Conservation (phyloP, 2,888 invertebrate genomes). For the Coleophora flavipennella region DNA sequence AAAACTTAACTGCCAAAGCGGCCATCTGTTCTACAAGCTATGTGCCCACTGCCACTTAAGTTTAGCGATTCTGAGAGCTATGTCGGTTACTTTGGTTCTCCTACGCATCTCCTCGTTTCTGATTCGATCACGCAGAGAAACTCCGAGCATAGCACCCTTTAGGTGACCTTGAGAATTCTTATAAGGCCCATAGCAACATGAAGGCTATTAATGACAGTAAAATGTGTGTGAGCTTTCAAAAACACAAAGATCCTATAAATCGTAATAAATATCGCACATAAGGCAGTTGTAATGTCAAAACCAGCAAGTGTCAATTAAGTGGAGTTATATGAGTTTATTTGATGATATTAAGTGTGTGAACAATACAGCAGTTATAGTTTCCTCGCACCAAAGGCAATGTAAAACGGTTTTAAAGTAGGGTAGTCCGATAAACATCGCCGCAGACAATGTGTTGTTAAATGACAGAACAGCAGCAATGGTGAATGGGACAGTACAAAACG, state of each 20-base stretch:
- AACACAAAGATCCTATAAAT: constrained; percentile 5
- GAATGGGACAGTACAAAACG: background rate
- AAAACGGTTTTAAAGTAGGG: constrained; percentile 29
- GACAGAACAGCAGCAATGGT: constrained; percentile 1
- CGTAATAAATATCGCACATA: constrained; percentile 7
- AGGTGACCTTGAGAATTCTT: too few relatives aligned
- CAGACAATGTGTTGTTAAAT: constrained; percentile 23
- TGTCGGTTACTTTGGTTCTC: too few relatives aligned
- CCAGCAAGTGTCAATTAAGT: constrained; percentile 35
- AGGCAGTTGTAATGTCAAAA: constrained; percentile 5
- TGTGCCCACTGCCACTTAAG: too few relatives aligned
- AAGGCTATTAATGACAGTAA: constrained; percentile 7
- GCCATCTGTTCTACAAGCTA: too few relatives aligned
- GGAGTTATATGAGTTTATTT: constrained; percentile 25
- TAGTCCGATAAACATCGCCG: constrained; percentile 28
- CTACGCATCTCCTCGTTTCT: too few relatives aligned
- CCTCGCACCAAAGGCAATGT: constrained; percentile 4
- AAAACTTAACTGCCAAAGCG: too few relatives aligned
- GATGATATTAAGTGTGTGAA: constrained; percentile 13
- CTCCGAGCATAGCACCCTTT: too few relatives aligned
- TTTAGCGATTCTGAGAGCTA: too few relatives aligned
- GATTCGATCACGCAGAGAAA: too few relatives aligned
- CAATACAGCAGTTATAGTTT: constrained; percentile 23
- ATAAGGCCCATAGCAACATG: background rate
- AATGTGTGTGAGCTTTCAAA: constrained; percentile 3